Percentiles rank a stretch among this genome's conserved stretches.
Evolutionary conservation across 2,797 vertebrate species (phyloP).

Genomic region (Falco columbarius): DNA sequence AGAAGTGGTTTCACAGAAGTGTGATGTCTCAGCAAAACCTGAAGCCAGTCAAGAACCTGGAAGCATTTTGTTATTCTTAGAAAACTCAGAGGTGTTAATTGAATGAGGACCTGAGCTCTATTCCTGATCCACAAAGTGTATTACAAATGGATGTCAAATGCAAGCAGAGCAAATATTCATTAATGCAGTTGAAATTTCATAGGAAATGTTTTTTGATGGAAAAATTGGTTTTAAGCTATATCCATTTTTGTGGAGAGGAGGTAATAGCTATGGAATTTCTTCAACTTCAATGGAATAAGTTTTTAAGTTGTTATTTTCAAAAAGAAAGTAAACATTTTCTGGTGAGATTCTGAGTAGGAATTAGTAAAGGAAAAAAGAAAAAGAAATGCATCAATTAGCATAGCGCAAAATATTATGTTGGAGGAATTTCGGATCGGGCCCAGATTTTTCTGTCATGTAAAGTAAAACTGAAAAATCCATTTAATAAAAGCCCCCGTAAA

Average conservation of each 20-base stretch:
- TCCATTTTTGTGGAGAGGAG: not conserved
- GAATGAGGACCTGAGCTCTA: not conserved
- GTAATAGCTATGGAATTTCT: not conserved
- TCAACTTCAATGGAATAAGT: not conserved
- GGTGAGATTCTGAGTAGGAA: not conserved
- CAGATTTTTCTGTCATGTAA: not conserved
- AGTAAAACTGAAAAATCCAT: not conserved
- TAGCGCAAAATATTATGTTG: not conserved
- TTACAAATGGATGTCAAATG: not conserved
- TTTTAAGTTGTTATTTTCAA: not conserved
- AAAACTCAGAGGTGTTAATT: not conserved
- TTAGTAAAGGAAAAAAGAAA: not conserved
- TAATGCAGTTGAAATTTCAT: not conserved
- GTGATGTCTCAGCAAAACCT: not conserved
- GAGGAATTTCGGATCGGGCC: not conserved
- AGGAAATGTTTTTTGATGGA: not conserved
- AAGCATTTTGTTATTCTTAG: not conserved
- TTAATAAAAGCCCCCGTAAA: not conserved
- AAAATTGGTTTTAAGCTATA: not conserved
- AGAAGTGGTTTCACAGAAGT: not conserved
- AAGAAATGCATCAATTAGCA: not conserved
- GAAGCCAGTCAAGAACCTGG: not conserved
- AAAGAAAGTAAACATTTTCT: not conserved
- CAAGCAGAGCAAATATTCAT: not conserved
- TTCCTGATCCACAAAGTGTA: not conserved